Conservation (phyloP, 1,140 invertebrate genomes). For the Hycleus cichorii region DNA sequence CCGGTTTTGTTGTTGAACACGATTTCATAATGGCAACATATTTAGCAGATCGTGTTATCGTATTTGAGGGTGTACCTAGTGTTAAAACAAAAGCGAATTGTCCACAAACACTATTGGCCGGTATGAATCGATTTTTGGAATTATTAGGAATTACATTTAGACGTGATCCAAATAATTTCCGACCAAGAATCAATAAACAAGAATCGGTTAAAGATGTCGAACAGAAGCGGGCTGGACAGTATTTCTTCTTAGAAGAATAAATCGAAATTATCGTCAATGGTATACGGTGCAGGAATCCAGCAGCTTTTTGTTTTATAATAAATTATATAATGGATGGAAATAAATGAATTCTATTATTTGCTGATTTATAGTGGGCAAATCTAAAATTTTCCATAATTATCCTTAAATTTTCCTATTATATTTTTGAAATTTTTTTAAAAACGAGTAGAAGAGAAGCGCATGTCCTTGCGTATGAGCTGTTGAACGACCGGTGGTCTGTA, state of each 20-base stretch:
- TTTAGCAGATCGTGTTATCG: slow-evolving; percentile 96
- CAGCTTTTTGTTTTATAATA: slow-evolving; percentile 11
- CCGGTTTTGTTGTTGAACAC: slow-evolving; percentile 99
- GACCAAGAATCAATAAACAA: slow-evolving; percentile 96
- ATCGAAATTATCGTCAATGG: background rate
- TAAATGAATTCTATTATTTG: slow-evolving; percentile 2
- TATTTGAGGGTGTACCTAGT: slow-evolving; percentile 93
- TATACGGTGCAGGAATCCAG: too few relatives aligned
- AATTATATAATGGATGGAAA: slow-evolving; percentile 10
- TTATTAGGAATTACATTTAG: slow-evolving; percentile 97
- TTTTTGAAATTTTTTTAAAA: too few relatives aligned
- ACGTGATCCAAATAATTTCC: slow-evolving; percentile 96
- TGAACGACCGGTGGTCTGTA: too few relatives aligned
- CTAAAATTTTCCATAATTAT: too few relatives aligned
- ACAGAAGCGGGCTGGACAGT: slow-evolving; percentile 95
- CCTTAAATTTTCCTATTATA: too few relatives aligned
- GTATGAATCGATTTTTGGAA: slow-evolving; percentile 98
- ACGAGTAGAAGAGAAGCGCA: too few relatives aligned
- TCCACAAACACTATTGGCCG: slow-evolving; percentile 89
- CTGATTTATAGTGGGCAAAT: too few relatives aligned
- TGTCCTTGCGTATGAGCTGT: too few relatives aligned
- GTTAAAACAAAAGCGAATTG: slow-evolving; percentile 80
- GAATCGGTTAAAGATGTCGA: slow-evolving; percentile 97
- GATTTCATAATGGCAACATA: slow-evolving; percentile 99
- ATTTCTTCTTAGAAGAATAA: slow-evolving; percentile 97